Base-by-base conservation (phyloP, 1,140 invertebrate genomes). In the Dreissena rostriformis region DNA sequence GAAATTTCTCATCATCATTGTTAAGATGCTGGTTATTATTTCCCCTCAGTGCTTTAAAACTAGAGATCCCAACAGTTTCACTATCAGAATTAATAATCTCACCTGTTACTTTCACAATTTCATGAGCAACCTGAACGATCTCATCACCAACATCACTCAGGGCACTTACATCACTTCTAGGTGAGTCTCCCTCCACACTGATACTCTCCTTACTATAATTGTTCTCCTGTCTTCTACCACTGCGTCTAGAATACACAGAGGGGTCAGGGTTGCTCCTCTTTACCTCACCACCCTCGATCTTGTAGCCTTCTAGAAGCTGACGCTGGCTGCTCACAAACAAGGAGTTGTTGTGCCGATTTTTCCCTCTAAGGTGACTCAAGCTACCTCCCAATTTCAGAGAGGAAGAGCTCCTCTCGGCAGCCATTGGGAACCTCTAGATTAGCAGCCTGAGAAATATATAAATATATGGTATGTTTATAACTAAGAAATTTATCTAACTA, bases 371-470 rank as follows among this genome's bases (percentile, higher is more conserved):
- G 4, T 24, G 66, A 79, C 49, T n/a, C 4, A 26, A 70, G 66
- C 77, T 79, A 19, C 77, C 67, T 2, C 49, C 77, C 19, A 52
- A 70, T 26, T 28, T n/a, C n/a, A 79, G 77, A 76, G 74, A 66
- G 65, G 77, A 53, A n/a, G 24, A 24, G 14, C 24, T 65, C 65
- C 51, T 70, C 52, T 79, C 77, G 0, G n/a, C 77, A 39, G 52
- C 77, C 77, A 79, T 79, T 7, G 28, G 5, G 11, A 52, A 70
- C 24, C 49, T 51, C 63, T 51, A 11, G 39, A 29, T 24, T 51
- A 53, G 39, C 68, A n/a, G 52, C 77, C 77, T 79, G 55, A 66
- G 29, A 77, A 77, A 77, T 39, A 68, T 53, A 17, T 63, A 51
- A 29, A 74, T 53, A 52, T 53, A 52, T 28, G 29, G 52, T 52